These are phyloP conservation scores for Hiodon alosoides DNA, from an alignment of 2,113 vertebrate species.

Conservation along the genomic window DNA sequence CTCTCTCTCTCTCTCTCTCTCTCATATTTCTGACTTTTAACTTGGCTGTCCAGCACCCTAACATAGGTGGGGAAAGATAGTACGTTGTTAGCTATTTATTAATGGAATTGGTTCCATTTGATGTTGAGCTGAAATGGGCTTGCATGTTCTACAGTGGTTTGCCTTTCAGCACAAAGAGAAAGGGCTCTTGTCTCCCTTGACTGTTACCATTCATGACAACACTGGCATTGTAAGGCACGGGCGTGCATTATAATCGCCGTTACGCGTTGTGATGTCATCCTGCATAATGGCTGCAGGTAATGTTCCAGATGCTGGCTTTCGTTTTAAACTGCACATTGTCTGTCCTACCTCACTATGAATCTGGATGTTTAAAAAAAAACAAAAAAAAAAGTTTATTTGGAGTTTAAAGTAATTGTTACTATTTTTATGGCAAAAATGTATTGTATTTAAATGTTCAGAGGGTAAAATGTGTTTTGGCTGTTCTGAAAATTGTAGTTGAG, in stretches of 20 bases:
- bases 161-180: not conserved
- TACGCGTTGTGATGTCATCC: conserved; percentile 31
- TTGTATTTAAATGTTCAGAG: not conserved
- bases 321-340: not conserved
- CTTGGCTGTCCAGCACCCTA: no score
- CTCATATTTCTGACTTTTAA: no score
- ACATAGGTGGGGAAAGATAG: no score
- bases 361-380: not conserved
- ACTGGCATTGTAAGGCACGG: conserved; percentile 25
- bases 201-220: conserved; percentile 14
- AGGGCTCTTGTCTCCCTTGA: conserved; percentile 1
- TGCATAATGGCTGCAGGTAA: conserved; percentile 3
- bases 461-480: not conserved
- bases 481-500: no score
- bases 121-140: no score
- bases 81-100: no score
- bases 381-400: not conserved
- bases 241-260: conserved; percentile 12
- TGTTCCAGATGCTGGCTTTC: conserved; percentile 21
- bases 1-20: not conserved
- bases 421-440: not conserved
- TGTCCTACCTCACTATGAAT: not conserved
- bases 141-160: no score
- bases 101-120: no score
- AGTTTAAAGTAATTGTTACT: not conserved